phyloP scores from a whole-genome alignment of 2,888 invertebrate genomes.

The Hedychridium roseum region DNA sequence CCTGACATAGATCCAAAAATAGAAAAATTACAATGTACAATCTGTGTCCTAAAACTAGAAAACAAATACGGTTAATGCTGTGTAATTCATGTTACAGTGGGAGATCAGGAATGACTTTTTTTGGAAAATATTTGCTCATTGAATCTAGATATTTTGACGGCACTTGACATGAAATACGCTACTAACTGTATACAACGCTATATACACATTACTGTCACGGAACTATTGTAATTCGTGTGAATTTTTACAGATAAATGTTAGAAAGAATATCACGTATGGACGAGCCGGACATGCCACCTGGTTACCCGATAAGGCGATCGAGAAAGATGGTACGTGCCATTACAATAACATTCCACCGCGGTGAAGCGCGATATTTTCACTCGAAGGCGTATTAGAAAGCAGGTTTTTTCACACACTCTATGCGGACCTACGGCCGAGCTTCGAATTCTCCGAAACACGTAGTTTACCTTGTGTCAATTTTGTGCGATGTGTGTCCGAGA shows the following conservation, averaged over 20 bases:
- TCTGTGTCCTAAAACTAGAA: too few species aligned
- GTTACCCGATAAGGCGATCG: constrained; percentile 33
- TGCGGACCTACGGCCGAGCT: too few species aligned
- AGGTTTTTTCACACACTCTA: too few species aligned
- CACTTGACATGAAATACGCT: background rate
- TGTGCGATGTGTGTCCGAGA: background rate
- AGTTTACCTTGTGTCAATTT: constrained; percentile 30
- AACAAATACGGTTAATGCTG: too few species aligned
- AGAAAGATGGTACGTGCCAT: constrained; percentile 18
- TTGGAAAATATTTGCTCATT: background rate
- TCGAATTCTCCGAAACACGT: background rate
- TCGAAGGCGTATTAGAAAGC: too few species aligned
- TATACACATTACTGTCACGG: background rate
- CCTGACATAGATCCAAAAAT: background rate
- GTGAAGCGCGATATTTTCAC: background rate
- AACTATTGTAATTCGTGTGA: background rate
- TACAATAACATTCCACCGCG: background rate
- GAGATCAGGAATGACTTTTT: background rate
- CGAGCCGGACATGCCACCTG: too few species aligned
- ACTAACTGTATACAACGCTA: background rate
- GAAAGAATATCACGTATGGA: constrained; percentile 21
- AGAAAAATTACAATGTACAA: too few species aligned
- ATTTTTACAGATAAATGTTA: background rate
- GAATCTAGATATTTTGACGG: background rate
- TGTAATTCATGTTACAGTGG: too few species aligned